Evolutionary conservation across 2,888 invertebrate genomes (phyloP), one percentile per base, ranked within the genome.

Genomic region (Dysmachus trigonus): DNA sequence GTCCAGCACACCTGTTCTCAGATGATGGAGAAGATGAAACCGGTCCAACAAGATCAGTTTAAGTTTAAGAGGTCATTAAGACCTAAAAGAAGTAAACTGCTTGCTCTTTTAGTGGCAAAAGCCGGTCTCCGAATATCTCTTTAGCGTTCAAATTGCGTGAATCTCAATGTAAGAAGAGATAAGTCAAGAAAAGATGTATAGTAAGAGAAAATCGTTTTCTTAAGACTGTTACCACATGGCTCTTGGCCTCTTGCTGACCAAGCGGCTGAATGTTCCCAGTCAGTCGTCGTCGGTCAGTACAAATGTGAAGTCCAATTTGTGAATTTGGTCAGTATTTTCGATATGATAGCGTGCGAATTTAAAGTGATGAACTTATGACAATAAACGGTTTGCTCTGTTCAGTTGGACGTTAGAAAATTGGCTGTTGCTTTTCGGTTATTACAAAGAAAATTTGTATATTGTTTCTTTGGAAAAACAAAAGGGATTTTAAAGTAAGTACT

Each of bases 361-460:
- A 10, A n/a, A 73, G 73, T 73, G 73, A 73, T n/a, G 73, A 73
- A 33, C 31, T 73, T 73, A 73, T 73, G 73, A 33, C n/a, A 73
- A 4, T 73, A 31, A 73, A 31, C 73, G 27, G 31, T 31, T n/a
- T 33, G 31, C 18, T 73, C 18, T 35, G 15, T 33, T 33, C n/a
- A n/a, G 15, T 73, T 31, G 13, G 8, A 31, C 15, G 30, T 62
- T 22, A 62, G 27, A 62, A 62, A 62, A 62, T 62, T 62, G 6
- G 18, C 62, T 7, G 62, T 27, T n/a, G n/a, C 13, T 51, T 2
- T 51, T 15, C 22, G 27, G 62, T 18, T 62, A 27, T 10, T 62
- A 62, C 1, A 62, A 73, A n/a, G 35, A 73, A 73, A 15, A 73
- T 31, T n/a, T 73, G 31, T 7, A 30, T 73, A 5, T 30, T 73